Conservation (phyloP, 1,140 invertebrate genomes). For the Coenobita brevimanus region DNA sequence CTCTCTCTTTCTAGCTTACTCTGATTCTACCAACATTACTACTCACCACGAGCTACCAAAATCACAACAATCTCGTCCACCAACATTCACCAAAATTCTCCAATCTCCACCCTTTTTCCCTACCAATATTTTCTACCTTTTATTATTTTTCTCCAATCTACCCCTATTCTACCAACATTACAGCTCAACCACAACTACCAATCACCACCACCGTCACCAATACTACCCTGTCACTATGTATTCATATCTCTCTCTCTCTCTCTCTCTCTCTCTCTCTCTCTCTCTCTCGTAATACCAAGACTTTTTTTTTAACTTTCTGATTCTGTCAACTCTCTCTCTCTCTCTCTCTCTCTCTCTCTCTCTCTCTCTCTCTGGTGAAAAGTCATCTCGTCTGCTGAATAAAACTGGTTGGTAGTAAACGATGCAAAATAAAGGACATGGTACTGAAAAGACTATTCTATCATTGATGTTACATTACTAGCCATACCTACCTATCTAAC, state of each 20-base stretch:
- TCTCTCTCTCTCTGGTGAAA: constrained; percentile 5
- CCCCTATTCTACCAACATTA: neutral
- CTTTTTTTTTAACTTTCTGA: neutral
- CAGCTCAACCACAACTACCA: neutral
- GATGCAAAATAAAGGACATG: too few relatives aligned
- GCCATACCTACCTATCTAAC: too few relatives aligned
- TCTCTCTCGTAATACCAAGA: neutral
- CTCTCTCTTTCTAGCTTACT: neutral
- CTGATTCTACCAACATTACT: neutral
- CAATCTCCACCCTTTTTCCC: neutral
- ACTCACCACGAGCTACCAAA: neutral
- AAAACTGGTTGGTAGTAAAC: too few relatives aligned
- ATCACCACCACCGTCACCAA: neutral
- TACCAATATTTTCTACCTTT: neutral
- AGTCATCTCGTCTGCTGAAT: too few relatives aligned
- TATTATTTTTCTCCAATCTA: neutral
- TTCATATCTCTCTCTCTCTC: constrained; percentile 25
- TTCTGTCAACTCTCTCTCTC: too few relatives aligned
- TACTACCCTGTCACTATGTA: neutral
- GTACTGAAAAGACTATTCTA: too few relatives aligned
- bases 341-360: constrained; percentile 3
- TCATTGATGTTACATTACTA: too few relatives aligned
- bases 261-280: constrained; percentile 13
- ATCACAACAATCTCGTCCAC: neutral
- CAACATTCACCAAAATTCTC: neutral